Percentiles rank a stretch among this genome's conserved stretches.
Conservation (phyloP, 2,113 vertebrate species). For the Neodontobutis hainanensis region DNA sequence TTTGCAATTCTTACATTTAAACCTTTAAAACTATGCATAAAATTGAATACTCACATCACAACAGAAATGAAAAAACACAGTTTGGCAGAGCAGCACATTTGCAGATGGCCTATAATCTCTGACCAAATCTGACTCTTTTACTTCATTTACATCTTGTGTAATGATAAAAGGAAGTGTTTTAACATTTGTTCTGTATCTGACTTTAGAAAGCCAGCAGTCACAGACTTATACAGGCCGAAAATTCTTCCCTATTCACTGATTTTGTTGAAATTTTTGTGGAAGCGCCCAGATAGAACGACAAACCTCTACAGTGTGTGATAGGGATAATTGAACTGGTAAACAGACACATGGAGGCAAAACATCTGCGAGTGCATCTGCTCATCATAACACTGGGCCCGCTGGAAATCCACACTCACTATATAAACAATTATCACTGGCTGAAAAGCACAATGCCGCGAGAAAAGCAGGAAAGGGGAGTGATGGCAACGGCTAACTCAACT, state of each 20-base stretch:
- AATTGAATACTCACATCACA: background rate
- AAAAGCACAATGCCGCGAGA: slow-evolving; percentile 29
- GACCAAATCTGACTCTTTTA: background rate
- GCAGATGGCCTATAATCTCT: slow-evolving; percentile 8
- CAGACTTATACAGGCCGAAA: background rate
- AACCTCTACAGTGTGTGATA: slow-evolving; percentile 42
- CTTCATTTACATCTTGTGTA: too few species aligned
- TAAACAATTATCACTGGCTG: slow-evolving; percentile 45
- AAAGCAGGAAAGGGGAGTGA: slow-evolving; percentile 28
- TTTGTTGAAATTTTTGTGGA: slow-evolving; percentile 29
- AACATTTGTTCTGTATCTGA: background rate
- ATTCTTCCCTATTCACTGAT: slow-evolving; percentile 21
- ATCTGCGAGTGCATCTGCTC: slow-evolving; percentile 68
- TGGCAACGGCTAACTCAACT: slow-evolving; percentile 42
- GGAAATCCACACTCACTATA: slow-evolving; percentile 42
- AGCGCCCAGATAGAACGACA: slow-evolving; percentile 42
- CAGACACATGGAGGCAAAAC: slow-evolving; percentile 60
- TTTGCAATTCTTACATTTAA: too few species aligned
- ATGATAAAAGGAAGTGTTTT: background rate
- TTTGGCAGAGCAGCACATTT: slow-evolving; percentile 8
- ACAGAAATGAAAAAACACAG: background rate
- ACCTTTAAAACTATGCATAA: too few species aligned
- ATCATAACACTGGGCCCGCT: slow-evolving; percentile 25
- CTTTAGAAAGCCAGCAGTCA: background rate
- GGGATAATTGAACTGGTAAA: slow-evolving; percentile 65